Evolutionary conservation across 2,888 invertebrate genomes (phyloP).

Genomic region (Lasioglossum lativentre): DNA sequence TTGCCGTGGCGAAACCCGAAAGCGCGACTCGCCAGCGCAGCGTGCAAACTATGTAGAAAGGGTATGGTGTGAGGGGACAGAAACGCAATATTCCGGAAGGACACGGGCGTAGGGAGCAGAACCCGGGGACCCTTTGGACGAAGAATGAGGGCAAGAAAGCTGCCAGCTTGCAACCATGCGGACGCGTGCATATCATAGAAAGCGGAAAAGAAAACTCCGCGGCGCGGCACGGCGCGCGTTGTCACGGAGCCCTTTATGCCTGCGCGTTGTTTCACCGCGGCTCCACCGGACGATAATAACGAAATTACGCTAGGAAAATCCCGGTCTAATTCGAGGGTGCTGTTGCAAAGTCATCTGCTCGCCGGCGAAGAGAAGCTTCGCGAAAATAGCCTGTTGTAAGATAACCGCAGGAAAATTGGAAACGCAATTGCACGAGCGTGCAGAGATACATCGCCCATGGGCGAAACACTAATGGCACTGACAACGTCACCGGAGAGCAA

Average conservation of each 20-base stretch:
- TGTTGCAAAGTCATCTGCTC: neutral
- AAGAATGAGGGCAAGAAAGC: slow-evolving; percentile 31
- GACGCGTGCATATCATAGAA: slow-evolving; percentile 35
- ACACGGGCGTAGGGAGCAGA: slow-evolving; percentile 1
- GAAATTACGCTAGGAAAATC: slow-evolving; percentile 42
- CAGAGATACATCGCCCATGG: neutral
- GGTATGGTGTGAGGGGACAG: slow-evolving; percentile 21
- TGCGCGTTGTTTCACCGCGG: neutral
- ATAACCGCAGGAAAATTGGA: neutral
- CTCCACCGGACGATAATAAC: slow-evolving; percentile 33
- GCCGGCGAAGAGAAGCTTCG: neutral
- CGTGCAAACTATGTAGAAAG: slow-evolving; percentile 18
- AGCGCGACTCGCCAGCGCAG: neutral
- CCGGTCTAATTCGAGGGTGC: slow-evolving; percentile 18
- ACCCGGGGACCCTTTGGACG: slow-evolving; percentile 13
- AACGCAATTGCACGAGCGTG: neutral
- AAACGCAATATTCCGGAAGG: slow-evolving; percentile 48
- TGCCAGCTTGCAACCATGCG: slow-evolving; percentile 17
- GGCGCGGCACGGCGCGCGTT: slow-evolving; percentile 26
- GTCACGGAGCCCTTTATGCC: slow-evolving; percentile 26
- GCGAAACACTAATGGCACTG: neutral
- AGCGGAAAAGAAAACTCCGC: slow-evolving; percentile 36
- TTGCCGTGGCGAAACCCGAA: slow-evolving; percentile 10
- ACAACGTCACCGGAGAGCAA: neutral
- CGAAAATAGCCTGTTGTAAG: neutral